Evolutionary conservation across 1,140 invertebrate genomes (phyloP).

Genomic region (Sycophaga agraensis): DNA sequence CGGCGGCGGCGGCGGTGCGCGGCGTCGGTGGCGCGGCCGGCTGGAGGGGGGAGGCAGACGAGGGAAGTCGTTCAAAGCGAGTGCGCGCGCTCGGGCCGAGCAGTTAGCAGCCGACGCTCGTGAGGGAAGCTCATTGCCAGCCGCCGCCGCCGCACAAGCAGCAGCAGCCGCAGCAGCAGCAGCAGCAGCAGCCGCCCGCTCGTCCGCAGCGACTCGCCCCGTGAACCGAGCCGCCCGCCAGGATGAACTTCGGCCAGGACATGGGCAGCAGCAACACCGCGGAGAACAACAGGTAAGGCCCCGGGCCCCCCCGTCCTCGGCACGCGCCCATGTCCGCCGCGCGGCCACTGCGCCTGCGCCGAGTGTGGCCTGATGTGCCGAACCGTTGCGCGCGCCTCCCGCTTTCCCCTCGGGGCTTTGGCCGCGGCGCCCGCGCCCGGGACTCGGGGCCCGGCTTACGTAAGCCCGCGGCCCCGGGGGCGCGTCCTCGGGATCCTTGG

Average conservation of each 20-base stretch:
- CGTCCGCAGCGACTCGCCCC: not conserved
- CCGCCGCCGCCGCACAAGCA: not conserved
- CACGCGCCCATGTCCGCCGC: no score
- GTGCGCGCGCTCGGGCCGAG: not conserved
- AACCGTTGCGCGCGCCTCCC: no score
- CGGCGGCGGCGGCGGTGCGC: no score
- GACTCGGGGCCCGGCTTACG: no score
- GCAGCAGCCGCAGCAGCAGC: no score
- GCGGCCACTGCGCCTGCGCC: not conserved
- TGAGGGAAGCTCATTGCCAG: not conserved
- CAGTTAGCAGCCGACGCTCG: conserved; percentile 19
- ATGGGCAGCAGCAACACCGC: conserved; percentile 4
- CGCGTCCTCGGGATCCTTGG: no score
- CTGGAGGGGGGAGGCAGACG: not conserved
- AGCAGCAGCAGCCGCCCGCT: not conserved
- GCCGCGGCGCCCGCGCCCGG: no score
- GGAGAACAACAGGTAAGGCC: conserved; percentile 14
- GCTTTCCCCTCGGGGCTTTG: no score
- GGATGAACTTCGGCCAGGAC: conserved; percentile 7
- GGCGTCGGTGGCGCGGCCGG: not conserved
- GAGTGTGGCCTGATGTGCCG: conserved; percentile 13
- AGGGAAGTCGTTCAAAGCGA: conserved; percentile 6
- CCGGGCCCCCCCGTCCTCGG: not conserved
- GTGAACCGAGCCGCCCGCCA: no score
- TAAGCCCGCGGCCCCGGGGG: no score